These are phyloP conservation scores for Ellobium chinense DNA, from an alignment of 2,888 invertebrate species.

Conservation along the genomic window DNA sequence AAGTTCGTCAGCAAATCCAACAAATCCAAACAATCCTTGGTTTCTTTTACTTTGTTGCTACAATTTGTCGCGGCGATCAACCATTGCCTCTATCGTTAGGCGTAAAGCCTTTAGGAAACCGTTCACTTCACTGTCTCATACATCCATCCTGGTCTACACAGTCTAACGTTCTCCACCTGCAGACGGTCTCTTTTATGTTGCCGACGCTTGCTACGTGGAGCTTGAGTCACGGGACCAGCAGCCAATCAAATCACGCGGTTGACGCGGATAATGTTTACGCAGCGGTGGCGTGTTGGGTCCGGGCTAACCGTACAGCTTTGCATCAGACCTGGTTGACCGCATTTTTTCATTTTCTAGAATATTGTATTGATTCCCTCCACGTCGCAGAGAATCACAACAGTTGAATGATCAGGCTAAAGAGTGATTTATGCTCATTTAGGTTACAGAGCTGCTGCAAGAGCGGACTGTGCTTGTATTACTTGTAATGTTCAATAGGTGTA, in stretches of 20 bases:
- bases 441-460: too few relatives aligned
- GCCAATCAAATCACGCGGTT: constrained; percentile 47
- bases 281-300: constrained; percentile 50
- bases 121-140: constrained; percentile 12
- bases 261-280: constrained; percentile 28
- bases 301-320: constrained; percentile 10
- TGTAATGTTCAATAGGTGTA: too few relatives aligned
- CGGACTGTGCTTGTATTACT: too few relatives aligned
- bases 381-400: too few relatives aligned
- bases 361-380: too few relatives aligned
- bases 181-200: constrained; percentile 30
- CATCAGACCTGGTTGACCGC: constrained; percentile 34
- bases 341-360: too few relatives aligned
- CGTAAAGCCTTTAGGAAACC: constrained; percentile 26
- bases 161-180: constrained; percentile 32
- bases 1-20: constrained; percentile 33
- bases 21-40: constrained; percentile 8
- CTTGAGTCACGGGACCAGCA: constrained; percentile 53
- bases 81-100: constrained; percentile 36
- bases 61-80: constrained; percentile 26
- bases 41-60: constrained; percentile 1
- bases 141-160: constrained; percentile 36
- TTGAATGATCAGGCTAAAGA: too few relatives aligned
- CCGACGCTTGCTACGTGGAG: constrained; percentile 53
- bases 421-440: too few relatives aligned